phyloP scores from a whole-genome alignment of 1,140 invertebrate species.

The Anthonomus grandis region DNA sequence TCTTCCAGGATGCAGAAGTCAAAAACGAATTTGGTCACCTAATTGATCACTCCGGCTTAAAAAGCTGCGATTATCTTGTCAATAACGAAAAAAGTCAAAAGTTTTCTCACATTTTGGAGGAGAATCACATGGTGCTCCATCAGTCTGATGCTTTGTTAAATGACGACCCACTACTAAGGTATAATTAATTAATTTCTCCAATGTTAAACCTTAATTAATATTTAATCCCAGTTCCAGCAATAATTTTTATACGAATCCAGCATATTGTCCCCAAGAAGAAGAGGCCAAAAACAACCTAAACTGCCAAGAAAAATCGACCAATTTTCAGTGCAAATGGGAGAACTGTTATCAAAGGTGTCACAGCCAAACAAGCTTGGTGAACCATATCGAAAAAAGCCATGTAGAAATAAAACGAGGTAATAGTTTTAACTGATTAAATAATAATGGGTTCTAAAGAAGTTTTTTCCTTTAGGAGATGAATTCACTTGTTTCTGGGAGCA shows the following conservation, averaged over 20 bases:
- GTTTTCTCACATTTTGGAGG: constrained; percentile 10
- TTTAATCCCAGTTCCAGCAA: constrained; percentile 21
- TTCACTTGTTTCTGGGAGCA: constrained; percentile 90
- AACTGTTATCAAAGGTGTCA: constrained; percentile 77
- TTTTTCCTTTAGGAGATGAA: constrained; percentile 64
- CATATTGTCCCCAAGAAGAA: not conserved
- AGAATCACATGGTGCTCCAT: constrained; percentile 39
- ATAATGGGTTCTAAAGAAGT: not conserved
- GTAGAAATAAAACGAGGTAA: constrained; percentile 76
- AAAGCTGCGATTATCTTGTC: constrained; percentile 26
- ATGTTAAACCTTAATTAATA: not conserved
- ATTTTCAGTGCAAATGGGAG: constrained; percentile 75
- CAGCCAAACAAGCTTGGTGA: constrained; percentile 76
- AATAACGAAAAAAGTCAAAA: constrained; percentile 9
- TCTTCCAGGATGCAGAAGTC: constrained; percentile 21
- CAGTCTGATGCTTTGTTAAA: constrained; percentile 42
- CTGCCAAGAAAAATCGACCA: constrained; percentile 9
- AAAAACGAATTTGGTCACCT: constrained; percentile 39
- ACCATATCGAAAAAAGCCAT: constrained; percentile 88
- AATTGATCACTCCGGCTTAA: constrained; percentile 17
- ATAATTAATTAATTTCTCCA: not conserved
- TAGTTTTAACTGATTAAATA: not conserved
- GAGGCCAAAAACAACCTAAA: not conserved
- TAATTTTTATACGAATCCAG: constrained; percentile 15
- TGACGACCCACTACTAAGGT: constrained; percentile 39